Percentiles rank a stretch among this genome's conserved stretches.
These are phyloP conservation scores for Drosophila quadrilineata DNA, from an alignment of 1,140 invertebrate genomes.

Conservation along the genomic window DNA sequence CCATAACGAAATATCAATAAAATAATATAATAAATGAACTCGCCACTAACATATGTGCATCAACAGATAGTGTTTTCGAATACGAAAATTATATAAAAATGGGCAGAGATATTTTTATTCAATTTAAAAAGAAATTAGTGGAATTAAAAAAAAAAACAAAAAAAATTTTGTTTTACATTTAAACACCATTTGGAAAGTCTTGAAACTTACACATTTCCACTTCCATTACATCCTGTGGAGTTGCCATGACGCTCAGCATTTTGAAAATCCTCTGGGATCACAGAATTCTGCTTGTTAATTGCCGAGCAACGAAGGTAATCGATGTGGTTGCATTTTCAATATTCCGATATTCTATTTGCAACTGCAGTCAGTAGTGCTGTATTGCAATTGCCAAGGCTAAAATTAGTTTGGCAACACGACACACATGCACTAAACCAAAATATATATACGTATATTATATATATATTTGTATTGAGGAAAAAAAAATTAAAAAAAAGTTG, in stretches of 20 bases:
- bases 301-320: background rate
- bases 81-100: background rate
- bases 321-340: conserved; percentile 6
- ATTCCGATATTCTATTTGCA: background rate
- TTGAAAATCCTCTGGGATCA: background rate
- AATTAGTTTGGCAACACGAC: conserved; percentile 29
- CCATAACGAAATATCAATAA: background rate
- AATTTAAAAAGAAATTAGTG: too few relatives aligned
- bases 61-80: background rate
- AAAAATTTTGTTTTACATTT: background rate
- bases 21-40: background rate
- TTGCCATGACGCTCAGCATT: conserved; percentile 31
- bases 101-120: too few relatives aligned
- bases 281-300: background rate
- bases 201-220: conserved; percentile 31
- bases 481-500: background rate
- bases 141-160: background rate
- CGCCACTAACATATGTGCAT: background rate
- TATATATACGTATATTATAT: too few relatives aligned
- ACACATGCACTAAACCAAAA: conserved; percentile 6
- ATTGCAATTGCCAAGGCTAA: conserved; percentile 19
- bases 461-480: too few relatives aligned
- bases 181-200: background rate
- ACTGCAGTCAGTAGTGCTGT: conserved; percentile 16
- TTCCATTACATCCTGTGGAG: conserved; percentile 22